phyloP scores from a whole-genome alignment of 2,888 invertebrate genomes.

The Cheilosia variabilis region DNA sequence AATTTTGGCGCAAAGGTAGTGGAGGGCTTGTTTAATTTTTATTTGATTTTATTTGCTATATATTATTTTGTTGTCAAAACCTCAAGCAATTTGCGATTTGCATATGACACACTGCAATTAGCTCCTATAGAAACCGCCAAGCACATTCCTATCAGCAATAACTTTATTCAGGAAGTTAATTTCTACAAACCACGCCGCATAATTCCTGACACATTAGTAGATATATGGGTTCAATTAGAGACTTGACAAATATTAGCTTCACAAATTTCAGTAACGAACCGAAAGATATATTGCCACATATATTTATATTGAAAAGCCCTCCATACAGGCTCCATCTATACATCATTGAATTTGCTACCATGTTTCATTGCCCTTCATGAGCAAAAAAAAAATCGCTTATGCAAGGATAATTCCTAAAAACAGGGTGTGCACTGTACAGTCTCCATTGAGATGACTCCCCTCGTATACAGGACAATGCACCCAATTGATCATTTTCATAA shows the following conservation, averaged over 20 bases:
- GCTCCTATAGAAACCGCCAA: neutral
- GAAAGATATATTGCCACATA: neutral
- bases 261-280: neutral
- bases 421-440: conserved; percentile 14
- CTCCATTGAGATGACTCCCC: conserved; percentile 13
- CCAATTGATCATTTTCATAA: conserved; percentile 64
- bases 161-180: neutral
- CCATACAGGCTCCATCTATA: neutral
- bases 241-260: conserved; percentile 10
- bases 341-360: no score
- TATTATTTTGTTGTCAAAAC: no score
- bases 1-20: no score
- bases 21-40: no score
- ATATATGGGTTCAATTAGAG: neutral
- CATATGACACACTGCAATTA: no score
- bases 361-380: neutral
- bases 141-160: neutral
- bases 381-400: neutral
- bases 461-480: conserved; percentile 43
- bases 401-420: conserved; percentile 14
- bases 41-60: no score
- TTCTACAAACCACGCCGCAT: neutral
- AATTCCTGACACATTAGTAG: neutral
- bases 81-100: no score
- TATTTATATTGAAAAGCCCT: neutral